Base-by-base conservation (phyloP, 2,888 invertebrate genomes). In the Drosophila tanythrix region DNA sequence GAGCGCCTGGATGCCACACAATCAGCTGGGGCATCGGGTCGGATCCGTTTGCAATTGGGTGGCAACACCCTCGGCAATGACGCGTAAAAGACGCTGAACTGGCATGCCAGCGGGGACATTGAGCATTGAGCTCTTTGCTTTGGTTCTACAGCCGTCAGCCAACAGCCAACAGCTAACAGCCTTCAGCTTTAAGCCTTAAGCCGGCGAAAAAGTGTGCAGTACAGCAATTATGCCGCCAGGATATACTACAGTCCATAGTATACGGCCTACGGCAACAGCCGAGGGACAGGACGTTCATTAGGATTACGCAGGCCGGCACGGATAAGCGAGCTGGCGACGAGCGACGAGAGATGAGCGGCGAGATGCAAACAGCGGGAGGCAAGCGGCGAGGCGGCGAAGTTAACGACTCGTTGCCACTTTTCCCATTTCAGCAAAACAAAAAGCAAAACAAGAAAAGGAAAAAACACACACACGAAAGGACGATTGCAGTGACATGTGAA, bases 51-150 rank as follows among this genome's bases (percentile, higher is more conserved):
- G 52, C 58, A 48, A 64, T 64, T 63, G 60, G 71, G 56, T 78
- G 75, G 70, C 65, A 52, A 52, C 76, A 71, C 60, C 67, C 57
- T 51, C 64, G 64, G 69, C 76, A 79, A 59, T 79, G 80, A 70
- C 64, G 76, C 80, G 76, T 79, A 76, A 79, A 79, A 76, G 80
- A 70, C 76, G 80, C 80, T 76, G 76, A 79, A 65, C 70, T 57
- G 63, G 73, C 79, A 70, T 51, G 15, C 52, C 53, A 59, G 55
- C 8, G 29, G 25, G 58, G 53, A 4, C 21, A 27, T 1, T 25
- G 43, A 33, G 11, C 63, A 46, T 46, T 25, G 46, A 46, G 46
- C 46, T 25, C 46, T 25, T 46, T 46, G 46, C 46, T 25, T 25
- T 15, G 7, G 46, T 3, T 46, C 15, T 46, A 8, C 46, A 46